Percentiles rank a stretch among this genome's conserved stretches.
Conservation (phyloP, 2,888 invertebrate genomes). For the Eupithecia exiguata region DNA sequence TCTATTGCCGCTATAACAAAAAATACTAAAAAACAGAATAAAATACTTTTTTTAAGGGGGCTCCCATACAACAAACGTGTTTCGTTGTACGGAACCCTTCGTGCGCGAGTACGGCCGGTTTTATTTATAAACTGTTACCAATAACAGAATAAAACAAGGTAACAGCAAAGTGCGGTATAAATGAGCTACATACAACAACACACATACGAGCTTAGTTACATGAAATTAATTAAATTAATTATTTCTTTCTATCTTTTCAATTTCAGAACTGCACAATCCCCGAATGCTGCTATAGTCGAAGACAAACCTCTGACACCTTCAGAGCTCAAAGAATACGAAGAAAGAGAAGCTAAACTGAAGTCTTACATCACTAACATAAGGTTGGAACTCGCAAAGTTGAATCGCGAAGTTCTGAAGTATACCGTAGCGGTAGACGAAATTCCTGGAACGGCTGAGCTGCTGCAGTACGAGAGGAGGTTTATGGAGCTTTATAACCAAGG, state of each 20-base stretch:
- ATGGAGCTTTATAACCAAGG: conserved; percentile 98
- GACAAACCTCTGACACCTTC: conserved; percentile 69
- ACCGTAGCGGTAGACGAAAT: conserved; percentile 95
- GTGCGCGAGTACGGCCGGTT: too few species aligned
- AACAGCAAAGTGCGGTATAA: too few species aligned
- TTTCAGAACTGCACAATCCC: conserved; percentile 63
- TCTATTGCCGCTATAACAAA: too few species aligned
- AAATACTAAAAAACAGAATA: too few species aligned
- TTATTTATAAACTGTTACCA: too few species aligned
- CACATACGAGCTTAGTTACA: neutral
- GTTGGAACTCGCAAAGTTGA: conserved; percentile 90
- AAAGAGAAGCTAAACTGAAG: conserved; percentile 71
- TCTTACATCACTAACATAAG: conserved; percentile 70
- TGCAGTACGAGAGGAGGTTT: conserved; percentile 98
- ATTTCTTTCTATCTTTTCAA: too few species aligned
- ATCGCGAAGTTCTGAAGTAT: conserved; percentile 90
- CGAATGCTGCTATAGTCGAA: conserved; percentile 53
- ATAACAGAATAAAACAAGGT: too few species aligned
- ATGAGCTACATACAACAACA: too few species aligned
- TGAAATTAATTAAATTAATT: neutral
- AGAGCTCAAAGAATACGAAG: conserved; percentile 71
- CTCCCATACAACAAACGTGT: too few species aligned
- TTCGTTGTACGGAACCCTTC: too few species aligned
- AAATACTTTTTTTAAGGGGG: too few species aligned
- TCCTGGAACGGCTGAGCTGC: conserved; percentile 95